Evolutionary conservation across 2,113 vertebrate genomes (phyloP).

Genomic region (Rhipidura dahli): DNA sequence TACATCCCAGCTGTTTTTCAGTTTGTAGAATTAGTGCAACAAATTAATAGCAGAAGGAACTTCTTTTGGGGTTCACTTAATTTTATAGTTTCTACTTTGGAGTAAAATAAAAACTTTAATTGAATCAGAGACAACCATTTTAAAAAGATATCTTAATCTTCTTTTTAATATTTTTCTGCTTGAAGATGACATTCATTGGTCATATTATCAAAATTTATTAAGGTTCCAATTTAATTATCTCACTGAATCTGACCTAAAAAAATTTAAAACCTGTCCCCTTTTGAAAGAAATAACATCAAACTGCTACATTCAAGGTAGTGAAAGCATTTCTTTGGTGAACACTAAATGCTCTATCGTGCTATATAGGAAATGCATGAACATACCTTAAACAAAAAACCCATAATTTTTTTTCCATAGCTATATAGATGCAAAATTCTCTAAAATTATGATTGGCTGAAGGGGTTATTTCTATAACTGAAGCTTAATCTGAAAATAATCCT

Average conservation of each 20-base stretch:
- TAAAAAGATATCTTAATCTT: not conserved
- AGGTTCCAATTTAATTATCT: not conserved
- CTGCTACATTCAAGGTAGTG: not conserved
- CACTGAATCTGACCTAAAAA: not conserved
- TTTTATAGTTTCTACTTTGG: not conserved
- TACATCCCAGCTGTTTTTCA: not conserved
- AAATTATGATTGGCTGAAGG: not conserved
- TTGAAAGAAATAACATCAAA: not conserved
- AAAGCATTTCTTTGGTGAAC: not conserved
- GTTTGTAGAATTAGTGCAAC: not conserved
- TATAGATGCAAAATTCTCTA: not conserved
- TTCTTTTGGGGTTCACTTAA: not conserved
- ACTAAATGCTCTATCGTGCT: not conserved
- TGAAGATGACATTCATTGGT: not conserved
- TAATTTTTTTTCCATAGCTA: not conserved
- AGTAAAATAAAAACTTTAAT: not conserved
- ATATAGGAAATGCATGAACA: not conserved
- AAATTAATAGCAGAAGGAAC: not conserved
- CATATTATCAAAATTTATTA: conserved; percentile 1
- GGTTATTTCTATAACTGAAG: not conserved
- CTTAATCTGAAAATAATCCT: not conserved
- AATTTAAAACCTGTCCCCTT: not conserved
- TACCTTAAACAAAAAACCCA: not conserved
- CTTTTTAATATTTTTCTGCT: not conserved
- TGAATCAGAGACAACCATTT: not conserved